Conservation (phyloP, 1,140 invertebrate species). For the Drosophila pallidifrons region DNA sequence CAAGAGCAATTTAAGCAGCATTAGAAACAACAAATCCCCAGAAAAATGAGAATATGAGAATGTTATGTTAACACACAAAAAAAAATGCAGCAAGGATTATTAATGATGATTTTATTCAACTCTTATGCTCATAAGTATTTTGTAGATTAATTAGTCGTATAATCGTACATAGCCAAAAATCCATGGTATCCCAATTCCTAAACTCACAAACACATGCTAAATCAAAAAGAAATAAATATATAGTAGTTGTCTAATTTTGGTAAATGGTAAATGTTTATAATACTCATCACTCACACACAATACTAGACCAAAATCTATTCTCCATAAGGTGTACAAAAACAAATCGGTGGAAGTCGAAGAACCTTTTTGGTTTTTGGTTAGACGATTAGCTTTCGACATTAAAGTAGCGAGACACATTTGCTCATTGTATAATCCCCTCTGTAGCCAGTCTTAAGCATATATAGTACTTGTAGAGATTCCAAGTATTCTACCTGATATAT, state of each 20-base stretch:
- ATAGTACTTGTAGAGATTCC: conserved; percentile 28
- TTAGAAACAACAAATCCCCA: conserved; percentile 36
- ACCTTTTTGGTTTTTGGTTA: conserved; percentile 12
- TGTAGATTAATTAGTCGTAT: conserved; percentile 36
- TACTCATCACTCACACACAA: conserved; percentile 10
- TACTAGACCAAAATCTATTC: conserved; percentile 65
- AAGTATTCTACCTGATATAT: conserved; percentile 48
- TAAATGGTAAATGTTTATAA: conserved; percentile 34
- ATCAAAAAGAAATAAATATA: not conserved
- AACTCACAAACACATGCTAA: not conserved
- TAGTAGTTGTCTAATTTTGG: conserved; percentile 55
- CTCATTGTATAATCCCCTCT: conserved; percentile 53
- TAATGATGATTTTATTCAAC: conserved; percentile 50
- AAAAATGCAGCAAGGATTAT: conserved; percentile 13
- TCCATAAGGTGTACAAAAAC: conserved; percentile 69
- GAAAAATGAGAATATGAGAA: conserved; percentile 30
- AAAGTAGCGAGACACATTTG: conserved; percentile 27
- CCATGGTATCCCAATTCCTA: conserved; percentile 50
- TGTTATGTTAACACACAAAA: conserved; percentile 37
- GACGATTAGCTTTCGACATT: conserved; percentile 9
- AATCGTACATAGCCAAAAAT: conserved; percentile 26
- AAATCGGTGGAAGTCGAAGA: conserved; percentile 25
- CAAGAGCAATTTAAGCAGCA: conserved; percentile 57
- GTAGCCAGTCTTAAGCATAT: conserved; percentile 17
- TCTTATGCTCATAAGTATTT: conserved; percentile 45